Conservation (phyloP, 2,888 invertebrate species). For the Drosophila putrida region DNA sequence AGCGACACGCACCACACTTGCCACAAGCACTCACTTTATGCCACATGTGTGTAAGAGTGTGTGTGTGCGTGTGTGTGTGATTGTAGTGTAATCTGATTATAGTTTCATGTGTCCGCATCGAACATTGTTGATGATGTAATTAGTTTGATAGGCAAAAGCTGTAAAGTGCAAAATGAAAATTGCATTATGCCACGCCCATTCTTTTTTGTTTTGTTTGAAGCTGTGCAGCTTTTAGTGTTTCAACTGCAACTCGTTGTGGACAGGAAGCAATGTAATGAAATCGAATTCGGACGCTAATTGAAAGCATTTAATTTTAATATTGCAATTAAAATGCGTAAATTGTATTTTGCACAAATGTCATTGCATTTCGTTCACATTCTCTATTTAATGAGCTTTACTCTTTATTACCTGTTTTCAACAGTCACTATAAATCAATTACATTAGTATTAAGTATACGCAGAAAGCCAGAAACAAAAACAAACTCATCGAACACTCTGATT, state of each 20-base stretch:
- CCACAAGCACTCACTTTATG: slow-evolving; percentile 33
- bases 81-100: slow-evolving; percentile 62
- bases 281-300: slow-evolving; percentile 42
- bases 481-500: slow-evolving; percentile 35
- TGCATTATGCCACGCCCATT: slow-evolving; percentile 52
- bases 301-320: slow-evolving; percentile 36
- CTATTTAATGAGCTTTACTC: slow-evolving; percentile 34
- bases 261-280: slow-evolving; percentile 12
- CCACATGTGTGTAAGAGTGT: background rate
- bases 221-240: background rate
- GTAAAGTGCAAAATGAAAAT: slow-evolving; percentile 36
- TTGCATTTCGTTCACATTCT: slow-evolving; percentile 18
- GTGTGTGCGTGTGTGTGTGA: slow-evolving; percentile 6
- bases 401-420: slow-evolving; percentile 14
- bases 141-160: slow-evolving; percentile 45
- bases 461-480: slow-evolving; percentile 12
- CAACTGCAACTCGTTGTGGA: slow-evolving; percentile 30
- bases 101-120: slow-evolving; percentile 48
- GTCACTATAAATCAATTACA: slow-evolving; percentile 40
- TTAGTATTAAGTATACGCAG: slow-evolving; percentile 24
- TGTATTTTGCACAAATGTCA: slow-evolving; percentile 16
- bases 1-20: slow-evolving; percentile 18
- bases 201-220: slow-evolving; percentile 14
- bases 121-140: slow-evolving; percentile 50
- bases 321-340: slow-evolving; percentile 27